These are phyloP conservation scores for Emesis castigata DNA, from an alignment of 2,888 invertebrate genomes.

Conservation along the genomic window DNA sequence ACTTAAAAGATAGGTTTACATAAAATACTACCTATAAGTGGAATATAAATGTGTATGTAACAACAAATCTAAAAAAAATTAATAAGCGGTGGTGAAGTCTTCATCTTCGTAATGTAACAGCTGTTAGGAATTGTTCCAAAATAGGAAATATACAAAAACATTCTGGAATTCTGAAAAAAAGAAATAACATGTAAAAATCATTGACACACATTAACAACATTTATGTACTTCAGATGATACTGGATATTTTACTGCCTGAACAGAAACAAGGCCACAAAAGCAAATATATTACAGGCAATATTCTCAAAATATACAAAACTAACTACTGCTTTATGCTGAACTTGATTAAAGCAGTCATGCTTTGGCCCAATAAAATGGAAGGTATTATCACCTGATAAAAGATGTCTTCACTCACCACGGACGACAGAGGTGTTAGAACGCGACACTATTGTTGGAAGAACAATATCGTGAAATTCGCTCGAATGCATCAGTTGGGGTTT, in stretches of 20 bases:
- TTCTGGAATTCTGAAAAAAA: conserved; percentile 85
- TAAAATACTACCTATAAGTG: no score
- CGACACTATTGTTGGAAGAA: conserved; percentile 82
- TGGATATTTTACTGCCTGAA: background rate
- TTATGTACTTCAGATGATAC: background rate
- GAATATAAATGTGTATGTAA: background rate
- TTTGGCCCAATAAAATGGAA: conserved; percentile 83
- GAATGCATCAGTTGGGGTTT: conserved; percentile 78
- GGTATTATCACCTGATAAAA: conserved; percentile 86
- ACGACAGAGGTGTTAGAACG: conserved; percentile 83
- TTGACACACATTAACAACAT: no score
- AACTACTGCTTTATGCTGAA: conserved; percentile 69
- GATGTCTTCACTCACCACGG: conserved; percentile 88
- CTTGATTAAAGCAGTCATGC: conserved; percentile 80
- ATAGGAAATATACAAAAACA: conserved; percentile 82
- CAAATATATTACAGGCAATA: conserved; percentile 7
- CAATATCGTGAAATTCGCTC: conserved; percentile 87
- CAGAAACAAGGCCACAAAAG: conserved; percentile 11
- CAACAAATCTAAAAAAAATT: background rate
- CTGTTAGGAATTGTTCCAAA: conserved; percentile 78
- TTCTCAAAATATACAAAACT: conserved; percentile 46
- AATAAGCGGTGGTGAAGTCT: background rate
- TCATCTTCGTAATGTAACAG: background rate
- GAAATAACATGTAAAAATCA: conserved; percentile 41
- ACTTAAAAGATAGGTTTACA: no score